Evolutionary conservation across 2,797 vertebrate genomes (phyloP).

Genomic region (Brachyrhaphis roseni): DNA sequence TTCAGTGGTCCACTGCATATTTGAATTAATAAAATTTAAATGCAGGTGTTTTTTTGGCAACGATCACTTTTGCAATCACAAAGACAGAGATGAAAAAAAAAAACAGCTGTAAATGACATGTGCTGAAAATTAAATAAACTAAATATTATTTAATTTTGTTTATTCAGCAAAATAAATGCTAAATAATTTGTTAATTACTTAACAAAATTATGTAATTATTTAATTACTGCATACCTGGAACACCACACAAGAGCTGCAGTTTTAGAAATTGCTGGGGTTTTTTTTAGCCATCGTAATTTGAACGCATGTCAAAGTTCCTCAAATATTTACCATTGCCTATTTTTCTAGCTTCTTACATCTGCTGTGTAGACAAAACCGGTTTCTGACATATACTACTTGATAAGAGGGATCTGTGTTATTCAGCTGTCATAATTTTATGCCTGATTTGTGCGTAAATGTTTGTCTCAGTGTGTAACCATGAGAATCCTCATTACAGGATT

Average conservation of each 20-base stretch:
- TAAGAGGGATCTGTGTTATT: background rate
- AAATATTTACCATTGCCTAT: background rate
- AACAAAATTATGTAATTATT: no score
- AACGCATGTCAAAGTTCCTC: background rate
- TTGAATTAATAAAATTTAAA: constrained; percentile 34
- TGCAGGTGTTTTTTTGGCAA: background rate
- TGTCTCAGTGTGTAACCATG: background rate
- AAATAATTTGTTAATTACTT: no score
- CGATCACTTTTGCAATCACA: background rate
- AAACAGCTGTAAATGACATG: background rate
- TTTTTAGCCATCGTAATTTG: background rate
- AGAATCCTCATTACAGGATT: constrained; percentile 8
- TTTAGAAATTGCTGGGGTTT: background rate
- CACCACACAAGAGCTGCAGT: background rate
- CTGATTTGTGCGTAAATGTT: background rate
- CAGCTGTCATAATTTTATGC: background rate
- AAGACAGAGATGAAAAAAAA: background rate
- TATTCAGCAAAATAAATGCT: no score
- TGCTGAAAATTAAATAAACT: no score
- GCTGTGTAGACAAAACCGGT: background rate
- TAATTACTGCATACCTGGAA: background rate
- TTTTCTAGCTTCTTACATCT: background rate
- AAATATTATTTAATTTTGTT: no score
- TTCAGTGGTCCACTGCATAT: constrained; percentile 30
- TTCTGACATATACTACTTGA: background rate